Base-by-base conservation (phyloP, 2,888 invertebrate species). In the Eupeodes luniger region DNA sequence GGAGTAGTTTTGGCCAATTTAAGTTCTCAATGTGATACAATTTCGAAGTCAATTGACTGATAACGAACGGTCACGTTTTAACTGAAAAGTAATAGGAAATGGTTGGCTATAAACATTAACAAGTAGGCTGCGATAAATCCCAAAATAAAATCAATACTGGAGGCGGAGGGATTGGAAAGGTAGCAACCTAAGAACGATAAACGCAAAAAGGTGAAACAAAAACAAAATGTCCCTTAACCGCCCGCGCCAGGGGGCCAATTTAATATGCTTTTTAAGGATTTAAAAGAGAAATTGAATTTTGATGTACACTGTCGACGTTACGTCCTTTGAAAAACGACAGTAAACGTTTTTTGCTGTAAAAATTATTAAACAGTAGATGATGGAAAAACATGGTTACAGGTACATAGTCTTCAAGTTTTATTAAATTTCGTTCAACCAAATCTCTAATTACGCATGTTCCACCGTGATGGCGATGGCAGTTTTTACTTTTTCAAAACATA, bases 51-150 rank as follows among this genome's bases (percentile, higher is more conserved):
- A 75, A 62, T 53, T 61, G 75, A 44, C 75, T 53, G 61, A 67
- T 69, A 47, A 59, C 53, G 40, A 61, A 59, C 19, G 34, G 62
- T 49, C 64, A 64, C 55, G 49, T 80, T 64, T 72, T 57, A 36
- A 62, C 55, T 55, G 27, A 72, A 57, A 72, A 72, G 57, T 72
- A 57, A 72, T 57, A 57, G 57, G 72, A 72, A 72, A 72, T 72
- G 72, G 72, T 19, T 57, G 72, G 27, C 40, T 72, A 72, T 72
- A 72, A 70, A 72, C 55, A 72, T 57, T 72, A 47, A 72, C 57
- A 57, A 57, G 72, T 70, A 57, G 57, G 27, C 57, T 57, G 10
- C 44, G n/a, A 72, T 44, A 57, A 57, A 47, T 72, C 72, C 72
- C 19, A 47, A 72, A 57, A 47, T 47, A 72, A 72, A 72, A 72